phyloP scores from a whole-genome alignment of 2,113 vertebrate species.

The Cottus gobio region DNA sequence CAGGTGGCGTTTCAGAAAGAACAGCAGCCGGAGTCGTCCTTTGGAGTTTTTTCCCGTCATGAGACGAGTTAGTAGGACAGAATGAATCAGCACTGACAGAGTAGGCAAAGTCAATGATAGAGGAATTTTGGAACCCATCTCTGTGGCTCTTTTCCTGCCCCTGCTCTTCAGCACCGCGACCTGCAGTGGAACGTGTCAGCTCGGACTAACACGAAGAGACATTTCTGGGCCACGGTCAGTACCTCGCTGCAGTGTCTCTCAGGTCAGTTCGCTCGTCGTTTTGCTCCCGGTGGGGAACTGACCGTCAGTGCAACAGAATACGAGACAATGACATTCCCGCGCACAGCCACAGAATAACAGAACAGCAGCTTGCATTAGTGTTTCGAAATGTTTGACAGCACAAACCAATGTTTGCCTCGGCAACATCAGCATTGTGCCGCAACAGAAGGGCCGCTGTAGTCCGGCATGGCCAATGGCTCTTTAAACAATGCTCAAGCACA shows the following conservation, averaged over 20 bases:
- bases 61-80: constrained; percentile 39
- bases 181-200: constrained; percentile 42
- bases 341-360: constrained; percentile 28
- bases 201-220: constrained; percentile 60
- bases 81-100: constrained; percentile 43
- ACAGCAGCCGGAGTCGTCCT: constrained; percentile 46
- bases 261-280: constrained; percentile 30
- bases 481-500: constrained; percentile 1
- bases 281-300: constrained; percentile 19
- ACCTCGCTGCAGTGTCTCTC: constrained; percentile 31
- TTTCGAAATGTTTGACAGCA: constrained; percentile 25
- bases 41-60: constrained; percentile 37
- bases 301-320: constrained; percentile 30
- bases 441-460: background rate
- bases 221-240: constrained; percentile 52
- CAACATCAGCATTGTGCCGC: constrained; percentile 14
- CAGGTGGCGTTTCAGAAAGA: constrained; percentile 56
- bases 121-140: constrained; percentile 49
- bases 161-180: constrained; percentile 44
- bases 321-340: constrained; percentile 32
- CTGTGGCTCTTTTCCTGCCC: constrained; percentile 22
- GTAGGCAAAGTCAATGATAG: constrained; percentile 53
- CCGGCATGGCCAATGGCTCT: constrained; percentile 10
- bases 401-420: constrained; percentile 39
- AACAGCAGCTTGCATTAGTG: constrained; percentile 24